Conservation (phyloP, 1,140 invertebrate species). For the Macrostomum lignano region DNA sequence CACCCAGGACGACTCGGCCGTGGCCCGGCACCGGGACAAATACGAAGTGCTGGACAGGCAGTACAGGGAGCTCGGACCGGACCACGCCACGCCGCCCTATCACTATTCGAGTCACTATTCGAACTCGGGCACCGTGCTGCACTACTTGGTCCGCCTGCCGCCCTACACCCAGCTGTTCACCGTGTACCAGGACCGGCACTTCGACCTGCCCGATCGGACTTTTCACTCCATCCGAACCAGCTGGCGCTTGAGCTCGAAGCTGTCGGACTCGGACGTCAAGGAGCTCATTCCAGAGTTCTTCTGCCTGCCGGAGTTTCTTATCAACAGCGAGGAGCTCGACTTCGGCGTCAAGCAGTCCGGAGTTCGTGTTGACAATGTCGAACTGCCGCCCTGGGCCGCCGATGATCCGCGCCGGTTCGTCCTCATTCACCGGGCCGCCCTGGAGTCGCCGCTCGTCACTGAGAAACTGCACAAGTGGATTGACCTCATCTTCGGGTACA, state of each 20-base stretch:
- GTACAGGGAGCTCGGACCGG: conserved; percentile 31
- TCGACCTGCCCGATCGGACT: conserved; percentile 70
- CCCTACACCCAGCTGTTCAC: conserved; percentile 74
- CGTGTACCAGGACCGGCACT: conserved; percentile 46
- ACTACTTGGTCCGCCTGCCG: conserved; percentile 61
- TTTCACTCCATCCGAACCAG: conserved; percentile 65
- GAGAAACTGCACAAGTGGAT: conserved; percentile 20
- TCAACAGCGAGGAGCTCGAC: conserved; percentile 54
- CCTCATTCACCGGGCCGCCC: conserved; percentile 21
- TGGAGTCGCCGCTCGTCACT: conserved; percentile 19
- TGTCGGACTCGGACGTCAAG: conserved; percentile 79
- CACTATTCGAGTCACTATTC: conserved; percentile 87
- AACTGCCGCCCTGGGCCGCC: conserved; percentile 18
- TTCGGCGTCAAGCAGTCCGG: conserved; percentile 57
- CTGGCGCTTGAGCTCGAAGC: conserved; percentile 56
- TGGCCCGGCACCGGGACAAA: conserved; percentile 54
- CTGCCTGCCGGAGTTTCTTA: conserved; percentile 59
- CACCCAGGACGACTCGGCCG: conserved; percentile 40
- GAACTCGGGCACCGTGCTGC: conserved; percentile 66
- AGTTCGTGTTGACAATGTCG: conserved; percentile 36
- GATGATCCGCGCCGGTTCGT: conserved; percentile 20
- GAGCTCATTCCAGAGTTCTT: conserved; percentile 82
- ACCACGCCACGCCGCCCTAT: conserved; percentile 34
- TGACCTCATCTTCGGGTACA: conserved; percentile 26
- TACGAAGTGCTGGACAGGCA: background rate